Base-by-base conservation (phyloP, 2,797 vertebrate genomes). In the Melanotaenia parkinsoni region DNA sequence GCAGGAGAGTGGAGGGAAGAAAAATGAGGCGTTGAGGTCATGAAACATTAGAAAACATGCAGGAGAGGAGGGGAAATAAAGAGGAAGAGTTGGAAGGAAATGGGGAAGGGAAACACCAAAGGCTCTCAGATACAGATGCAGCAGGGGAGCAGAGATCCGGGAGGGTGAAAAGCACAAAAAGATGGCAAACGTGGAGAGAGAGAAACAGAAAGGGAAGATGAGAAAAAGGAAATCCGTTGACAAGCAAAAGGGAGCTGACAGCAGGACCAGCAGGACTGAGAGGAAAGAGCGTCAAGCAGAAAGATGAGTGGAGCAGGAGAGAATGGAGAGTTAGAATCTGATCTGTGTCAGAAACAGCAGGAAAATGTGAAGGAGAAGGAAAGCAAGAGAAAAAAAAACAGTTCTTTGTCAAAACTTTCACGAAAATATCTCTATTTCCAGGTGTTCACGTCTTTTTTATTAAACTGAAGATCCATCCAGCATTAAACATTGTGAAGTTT, bases 111-210 rank as follows among this genome's bases (percentile, higher is more conserved):
- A 62, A 28, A 53, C n/a, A 70, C 71, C 64, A n/a, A 62, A 43
- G 43, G 45, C 38, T 64, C 67, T 80, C 50, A 72, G 74, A 79
- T 70, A 57, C 76, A 56, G 72, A 59, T 65, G 16, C 78, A 70
- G 70, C 65, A n/a, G 67, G 63, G 58, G 59, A 30, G 66, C 16
- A 18, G 77, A 63, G 67, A 82, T 47, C 28, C 60, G 40, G 26
- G 61, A 12, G 58, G 73, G 56, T 37, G 45, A 33, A 50, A 35
- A 70, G 64, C 60, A 63, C 33, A 69, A 16, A 47, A 6, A 68
- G 57, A 67, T 16, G 54, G 45, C 18, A 37, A 67, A 56, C 33
- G 18, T 2, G 22, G 20, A 45, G n/a, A 51, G n/a, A 37, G 63
- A 61, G 4, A 26, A 26, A 26, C 0, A n/a, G 24, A 45, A 35